Evolutionary conservation across 2,113 vertebrate species (phyloP), one percentile per base, ranked within the genome.

Genomic region (Dicaeum eximium): DNA sequence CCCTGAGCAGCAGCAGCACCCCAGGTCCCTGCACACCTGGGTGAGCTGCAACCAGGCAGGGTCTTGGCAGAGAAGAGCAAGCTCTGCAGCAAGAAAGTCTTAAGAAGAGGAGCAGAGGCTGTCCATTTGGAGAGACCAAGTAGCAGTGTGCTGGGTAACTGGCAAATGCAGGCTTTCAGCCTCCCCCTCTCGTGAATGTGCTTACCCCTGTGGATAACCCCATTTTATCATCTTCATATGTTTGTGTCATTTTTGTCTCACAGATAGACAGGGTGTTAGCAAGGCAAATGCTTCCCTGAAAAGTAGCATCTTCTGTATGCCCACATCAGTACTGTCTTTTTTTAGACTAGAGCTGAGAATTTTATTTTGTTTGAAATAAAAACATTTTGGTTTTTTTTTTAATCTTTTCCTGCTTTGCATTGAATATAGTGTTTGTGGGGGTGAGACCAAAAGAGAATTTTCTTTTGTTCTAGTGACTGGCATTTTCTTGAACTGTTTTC

Each of bases 241-340:
- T 96, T 94, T 93, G 71, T 95, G 81, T 94, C 86, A 86, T 96
- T 93, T 94, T 87, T 93, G 75, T 88, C 92, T 96, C 93, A 67
- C 94, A 95, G 95, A 96, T 77, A 96, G 96, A 92, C 92, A 96
- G 93, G 75, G 93, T 97, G 94, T 94, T 95, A 97, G 95, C 67
- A 7, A 95, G 94, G 94, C 67, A 91, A 96, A 90, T 42, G 48
- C 56, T 94, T 93, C 75, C 89, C 85, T 96, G 92, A 94, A 88
- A 95, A 95, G 85, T 83, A 90, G 81, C 94, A 92, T 95, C 92
- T 96, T 97, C 84, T 86, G 33, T 78, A 54, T 94, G 92, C 93
- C 93, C 67, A 58, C 88, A 86, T 62, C 67, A 70, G 54, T 86
- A 42, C 74, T 44, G 31, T 71, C 81, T 92, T 95, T 97, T 92